Evolutionary conservation across 2,888 invertebrate genomes (phyloP), one percentile per base, ranked within the genome.

Genomic region (Asteroscopus sphinx): DNA sequence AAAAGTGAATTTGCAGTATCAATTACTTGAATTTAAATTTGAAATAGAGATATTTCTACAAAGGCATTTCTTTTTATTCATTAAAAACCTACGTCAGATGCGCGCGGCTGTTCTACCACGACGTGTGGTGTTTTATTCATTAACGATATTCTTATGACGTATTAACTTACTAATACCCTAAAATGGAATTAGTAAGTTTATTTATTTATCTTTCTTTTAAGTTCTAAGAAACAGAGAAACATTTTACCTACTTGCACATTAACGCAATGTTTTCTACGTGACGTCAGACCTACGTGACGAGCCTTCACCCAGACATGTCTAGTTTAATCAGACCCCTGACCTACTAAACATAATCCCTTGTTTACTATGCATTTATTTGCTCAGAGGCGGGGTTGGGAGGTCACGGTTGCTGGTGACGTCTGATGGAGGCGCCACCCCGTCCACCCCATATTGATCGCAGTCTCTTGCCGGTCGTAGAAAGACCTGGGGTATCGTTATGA

Each of bases 361-460:
- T 39, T 39, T 8, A 11, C 15, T 17, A 9, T 15, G 7, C 4
- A 1, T 42, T 59, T 40, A 35, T 41, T 46, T 26, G 13, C 8
- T 25, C 44, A 6, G 11, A 13, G 57, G 39, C 59, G 67, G 60
- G 67, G 61, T 51, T 39, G 63, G 73, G 59, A 68, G 69, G 62
- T 72, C 58, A 46, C 21, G 54, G 49, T 61, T 52, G 39, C 28
- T 65, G 62, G 76, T 55, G 56, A 47, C 49, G 49, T 36, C 46
- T 33, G 54, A n/a, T 46, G 55, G 46, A 66, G 82, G 81, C 81
- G 81, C 81, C 81, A 74, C 63, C 75, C 72, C 45, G 68, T 57
- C 79, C 81, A 80, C 86, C 83, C 83, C 63, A 46, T 89, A 90
- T 91, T 77, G 91, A 91, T 89, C 86, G 82, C 15, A 59, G 60